Conservation (phyloP, 2,113 vertebrate species). For the Hepsetus odoe region DNA sequence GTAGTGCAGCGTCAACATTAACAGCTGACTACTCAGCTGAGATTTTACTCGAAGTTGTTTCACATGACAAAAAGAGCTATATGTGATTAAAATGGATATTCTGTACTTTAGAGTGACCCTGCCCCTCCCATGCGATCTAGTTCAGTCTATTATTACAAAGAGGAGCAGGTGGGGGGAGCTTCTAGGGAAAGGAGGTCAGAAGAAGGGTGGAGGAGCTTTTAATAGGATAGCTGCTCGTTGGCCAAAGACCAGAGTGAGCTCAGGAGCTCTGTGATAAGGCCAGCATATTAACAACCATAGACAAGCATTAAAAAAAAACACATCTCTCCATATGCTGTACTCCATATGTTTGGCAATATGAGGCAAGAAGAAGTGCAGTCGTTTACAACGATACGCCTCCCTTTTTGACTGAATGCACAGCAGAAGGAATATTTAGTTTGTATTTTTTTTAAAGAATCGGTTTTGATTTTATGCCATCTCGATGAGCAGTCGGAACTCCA, state of each 20-base stretch:
- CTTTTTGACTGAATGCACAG: background rate
- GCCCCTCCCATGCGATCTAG: slow-evolving; percentile 35
- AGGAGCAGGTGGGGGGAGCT: slow-evolving; percentile 5
- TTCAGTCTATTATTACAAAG: slow-evolving; percentile 38
- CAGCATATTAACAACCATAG: background rate
- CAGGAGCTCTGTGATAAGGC: background rate
- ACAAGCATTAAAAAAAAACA: slow-evolving; percentile 32
- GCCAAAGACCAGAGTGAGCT: background rate
- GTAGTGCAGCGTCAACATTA: slow-evolving; percentile 13
- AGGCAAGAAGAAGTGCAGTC: background rate
- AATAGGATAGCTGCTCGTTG: slow-evolving; percentile 18
- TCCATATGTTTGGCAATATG: background rate
- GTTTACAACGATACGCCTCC: background rate
- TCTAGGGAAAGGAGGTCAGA: slow-evolving; percentile 44
- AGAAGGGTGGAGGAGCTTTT: slow-evolving; percentile 27
- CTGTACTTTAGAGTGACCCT: slow-evolving; percentile 14
- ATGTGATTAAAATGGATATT: slow-evolving; percentile 34
- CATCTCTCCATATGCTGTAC: slow-evolving; percentile 6
- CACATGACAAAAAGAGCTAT: background rate
- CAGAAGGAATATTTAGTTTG: background rate
- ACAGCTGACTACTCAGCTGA: slow-evolving; percentile 34
- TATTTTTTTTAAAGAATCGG: background rate
- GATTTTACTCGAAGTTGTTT: slow-evolving; percentile 4
- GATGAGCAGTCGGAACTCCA: too few relatives aligned
- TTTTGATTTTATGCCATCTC: too few relatives aligned